phyloP scores from a whole-genome alignment of 2,888 invertebrate species.

The Fragum whitleyi region DNA sequence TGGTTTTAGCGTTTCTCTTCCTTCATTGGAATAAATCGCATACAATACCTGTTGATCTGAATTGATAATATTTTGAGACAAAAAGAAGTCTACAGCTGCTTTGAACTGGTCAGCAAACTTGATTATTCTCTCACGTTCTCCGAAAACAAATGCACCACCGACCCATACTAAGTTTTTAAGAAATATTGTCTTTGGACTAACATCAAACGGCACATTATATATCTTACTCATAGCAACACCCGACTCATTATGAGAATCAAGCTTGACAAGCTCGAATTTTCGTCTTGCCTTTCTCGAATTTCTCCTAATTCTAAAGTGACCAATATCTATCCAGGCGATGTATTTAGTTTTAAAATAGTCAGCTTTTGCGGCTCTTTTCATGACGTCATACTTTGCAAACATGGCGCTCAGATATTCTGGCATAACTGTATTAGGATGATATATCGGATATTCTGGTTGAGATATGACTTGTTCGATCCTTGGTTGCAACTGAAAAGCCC shows the following conservation, averaged over 20 bases:
- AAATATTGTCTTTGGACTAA: slow-evolving; percentile 47
- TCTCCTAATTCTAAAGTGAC: slow-evolving; percentile 63
- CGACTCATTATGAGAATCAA: slow-evolving; percentile 15
- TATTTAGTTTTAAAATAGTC: slow-evolving; percentile 59
- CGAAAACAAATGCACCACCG: slow-evolving; percentile 64
- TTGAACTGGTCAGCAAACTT: slow-evolving; percentile 46
- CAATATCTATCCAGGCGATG: slow-evolving; percentile 72
- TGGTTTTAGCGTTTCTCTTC: slow-evolving; percentile 35
- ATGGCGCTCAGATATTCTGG: slow-evolving; percentile 67
- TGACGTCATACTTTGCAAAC: slow-evolving; percentile 68
- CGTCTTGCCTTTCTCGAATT: background rate
- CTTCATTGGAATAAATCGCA: slow-evolving; percentile 42
- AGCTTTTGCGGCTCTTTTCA: slow-evolving; percentile 50
- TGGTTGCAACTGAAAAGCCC: slow-evolving; percentile 62
- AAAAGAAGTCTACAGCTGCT: slow-evolving; percentile 47
- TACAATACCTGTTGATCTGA: slow-evolving; percentile 65
- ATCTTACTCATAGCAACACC: slow-evolving; percentile 44
- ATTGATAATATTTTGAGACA: slow-evolving; percentile 50
- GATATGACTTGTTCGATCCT: slow-evolving; percentile 50
- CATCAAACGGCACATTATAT: background rate
- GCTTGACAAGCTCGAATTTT: slow-evolving; percentile 50
- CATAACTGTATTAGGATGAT: slow-evolving; percentile 69
- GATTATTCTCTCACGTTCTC: slow-evolving; percentile 23
- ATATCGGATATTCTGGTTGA: slow-evolving; percentile 64
- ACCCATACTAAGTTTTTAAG: slow-evolving; percentile 64